Evolutionary conservation across 2,113 vertebrate species (phyloP).

Genomic region (Pollachius pollachius): DNA sequence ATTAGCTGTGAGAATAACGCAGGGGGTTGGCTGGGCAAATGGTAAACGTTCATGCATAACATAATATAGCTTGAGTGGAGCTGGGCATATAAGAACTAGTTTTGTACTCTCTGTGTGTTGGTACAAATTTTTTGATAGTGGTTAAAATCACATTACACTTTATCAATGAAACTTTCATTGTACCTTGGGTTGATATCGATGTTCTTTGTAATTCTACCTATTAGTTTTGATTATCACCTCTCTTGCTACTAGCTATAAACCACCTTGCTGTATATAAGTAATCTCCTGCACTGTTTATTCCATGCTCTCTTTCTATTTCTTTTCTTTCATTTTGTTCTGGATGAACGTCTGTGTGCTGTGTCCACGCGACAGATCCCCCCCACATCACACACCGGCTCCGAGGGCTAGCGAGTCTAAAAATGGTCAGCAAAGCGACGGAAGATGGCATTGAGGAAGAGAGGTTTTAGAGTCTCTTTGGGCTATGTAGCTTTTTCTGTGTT

Average conservation of each 20-base stretch:
- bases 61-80: slow-evolving; percentile 79
- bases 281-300: slow-evolving; percentile 59
- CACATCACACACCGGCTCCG: neutral
- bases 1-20: slow-evolving; percentile 38
- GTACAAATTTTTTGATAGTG: slow-evolving; percentile 81
- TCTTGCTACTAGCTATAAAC: slow-evolving; percentile 42
- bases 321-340: slow-evolving; percentile 21
- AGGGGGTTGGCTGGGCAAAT: slow-evolving; percentile 45
- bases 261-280: slow-evolving; percentile 62
- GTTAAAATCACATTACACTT: slow-evolving; percentile 75
- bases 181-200: slow-evolving; percentile 71
- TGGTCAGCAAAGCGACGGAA: neutral
- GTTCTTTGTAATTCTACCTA: slow-evolving; percentile 75
- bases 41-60: slow-evolving; percentile 79
- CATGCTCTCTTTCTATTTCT: slow-evolving; percentile 36
- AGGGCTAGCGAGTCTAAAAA: neutral
- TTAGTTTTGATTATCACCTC: slow-evolving; percentile 39
- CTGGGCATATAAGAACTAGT: slow-evolving; percentile 82
- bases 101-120: slow-evolving; percentile 83
- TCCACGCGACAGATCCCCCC: neutral
- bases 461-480: slow-evolving; percentile 24
- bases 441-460: neutral
- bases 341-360: neutral
- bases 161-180: slow-evolving; percentile 72
- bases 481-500: slow-evolving; percentile 39